Base-by-base conservation (phyloP, 53 echinoderm and acorn worm genomes). In the Antedon mediterranea region DNA sequence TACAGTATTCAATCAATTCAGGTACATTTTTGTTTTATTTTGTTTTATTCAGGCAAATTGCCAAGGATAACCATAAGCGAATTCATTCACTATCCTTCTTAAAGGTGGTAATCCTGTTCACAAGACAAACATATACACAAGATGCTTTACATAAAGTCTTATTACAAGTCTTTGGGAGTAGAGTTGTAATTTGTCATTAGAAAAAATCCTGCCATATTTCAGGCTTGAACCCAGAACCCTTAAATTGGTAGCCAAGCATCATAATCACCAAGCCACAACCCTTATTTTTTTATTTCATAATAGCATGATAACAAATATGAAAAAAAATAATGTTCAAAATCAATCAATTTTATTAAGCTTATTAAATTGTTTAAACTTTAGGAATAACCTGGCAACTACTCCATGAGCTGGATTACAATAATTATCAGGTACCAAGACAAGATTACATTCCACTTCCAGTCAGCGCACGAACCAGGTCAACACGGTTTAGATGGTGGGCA, bases 401-500 rank as follows among this genome's bases (percentile, higher is more conserved):
- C 43, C 85, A 89, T 70, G 95, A 91, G 78, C 74, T 91, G 33
- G 87, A 95, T 79, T 91, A 85, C 76, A 32, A 87, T 70, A 82
- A 79, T 42, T 95, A 91, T 81, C 79, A 43, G 28, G 79, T 44
- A 30, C 87, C 95, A 18, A 81, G 76, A 77, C 82, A 78, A 73
- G 91, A 89, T 70, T 91, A 95, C 81, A 72, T 95, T 9, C 32
- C 78, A 31, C 73, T 95, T 30, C 95, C 95, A 27, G 32, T 80
- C 23, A 79, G 74, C 20, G 91, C 95, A 29, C 76, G 95, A 30
- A 91, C 80, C 28, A 77, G 78, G 57, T 81, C 91, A 26, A 91
- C 95, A 0, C 78, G 82, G 33, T 77, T 95, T 30, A 81, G 91
- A 43, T 95, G 95, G 95, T 95, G 95, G 95, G 91, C 91, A 32